Percentiles rank a stretch among this genome's conserved stretches.
Evolutionary conservation across 2,888 invertebrate species (phyloP).

Genomic region (Syrista parreyssii): DNA sequence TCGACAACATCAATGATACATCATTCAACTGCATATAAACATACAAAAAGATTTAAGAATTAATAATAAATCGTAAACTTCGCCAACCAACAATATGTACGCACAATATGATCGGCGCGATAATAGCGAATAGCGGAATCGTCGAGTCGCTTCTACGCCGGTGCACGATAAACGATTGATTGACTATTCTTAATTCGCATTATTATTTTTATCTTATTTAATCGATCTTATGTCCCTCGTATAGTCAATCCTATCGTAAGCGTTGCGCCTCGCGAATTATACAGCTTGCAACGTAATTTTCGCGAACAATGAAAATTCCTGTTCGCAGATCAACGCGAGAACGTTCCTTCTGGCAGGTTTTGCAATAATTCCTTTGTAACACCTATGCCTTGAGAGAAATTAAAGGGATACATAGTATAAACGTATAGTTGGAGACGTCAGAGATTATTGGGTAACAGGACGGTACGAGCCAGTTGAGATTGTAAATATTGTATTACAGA

Average conservation of each 20-base stretch:
- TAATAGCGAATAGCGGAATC: neutral
- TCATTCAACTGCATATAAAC: conserved; percentile 62
- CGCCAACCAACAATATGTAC: neutral
- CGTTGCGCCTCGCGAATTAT: neutral
- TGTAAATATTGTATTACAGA: neutral
- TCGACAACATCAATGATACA: conserved; percentile 47
- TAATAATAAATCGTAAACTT: conserved; percentile 1
- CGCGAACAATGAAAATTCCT: neutral
- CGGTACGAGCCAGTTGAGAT: neutral
- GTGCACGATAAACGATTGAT: neutral
- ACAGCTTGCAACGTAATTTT: neutral
- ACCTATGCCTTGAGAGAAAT: neutral
- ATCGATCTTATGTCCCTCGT: neutral
- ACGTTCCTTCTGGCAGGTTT: neutral
- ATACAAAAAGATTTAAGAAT: conserved; percentile 50
- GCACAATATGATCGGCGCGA: neutral
- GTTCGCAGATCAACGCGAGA: neutral
- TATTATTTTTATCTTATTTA: neutral
- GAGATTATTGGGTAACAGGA: no score
- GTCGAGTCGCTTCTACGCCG: neutral
- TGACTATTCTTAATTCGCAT: neutral
- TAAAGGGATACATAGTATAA: neutral
- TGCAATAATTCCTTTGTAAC: neutral
- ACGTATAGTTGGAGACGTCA: no score
- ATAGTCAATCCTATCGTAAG: neutral